Conservation (phyloP, 2,888 invertebrate genomes). For the Cataglyphis rosenhaueri region DNA sequence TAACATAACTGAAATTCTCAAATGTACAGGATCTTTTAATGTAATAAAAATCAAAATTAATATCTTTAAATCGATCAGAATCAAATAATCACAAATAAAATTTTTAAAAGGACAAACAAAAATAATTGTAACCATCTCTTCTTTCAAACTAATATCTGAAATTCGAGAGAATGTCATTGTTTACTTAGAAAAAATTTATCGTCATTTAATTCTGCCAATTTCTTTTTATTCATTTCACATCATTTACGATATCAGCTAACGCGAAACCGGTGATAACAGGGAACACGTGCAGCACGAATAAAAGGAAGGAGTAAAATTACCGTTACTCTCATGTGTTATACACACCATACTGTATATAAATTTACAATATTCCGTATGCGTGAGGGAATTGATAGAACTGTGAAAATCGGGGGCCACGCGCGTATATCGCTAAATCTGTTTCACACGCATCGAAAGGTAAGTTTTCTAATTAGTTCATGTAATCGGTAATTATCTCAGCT, state of each 20-base stretch:
- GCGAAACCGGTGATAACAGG: background rate
- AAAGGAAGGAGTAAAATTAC: slow-evolving; percentile 33
- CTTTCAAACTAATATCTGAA: background rate
- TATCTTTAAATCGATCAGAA: too few relatives aligned
- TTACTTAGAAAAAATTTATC: background rate
- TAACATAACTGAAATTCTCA: background rate
- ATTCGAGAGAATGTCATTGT: background rate
- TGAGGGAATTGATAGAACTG: slow-evolving; percentile 17
- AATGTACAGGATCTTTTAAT: background rate
- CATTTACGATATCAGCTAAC: slow-evolving; percentile 14
- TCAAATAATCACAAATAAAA: background rate
- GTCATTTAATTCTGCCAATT: background rate
- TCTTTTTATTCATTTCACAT: background rate
- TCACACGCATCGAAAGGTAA: slow-evolving; percentile 6
- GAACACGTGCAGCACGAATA: slow-evolving; percentile 17
- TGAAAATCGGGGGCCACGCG: background rate
- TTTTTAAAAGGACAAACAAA: background rate
- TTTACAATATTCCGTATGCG: slow-evolving; percentile 57
- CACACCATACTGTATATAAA: slow-evolving; percentile 38
- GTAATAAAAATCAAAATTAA: background rate
- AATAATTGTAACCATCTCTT: background rate
- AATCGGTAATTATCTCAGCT: slow-evolving; percentile 18
- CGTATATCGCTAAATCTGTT: slow-evolving; percentile 37
- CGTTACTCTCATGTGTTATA: slow-evolving; percentile 26
- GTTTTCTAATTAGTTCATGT: slow-evolving; percentile 24